These are phyloP conservation scores for Capitulum mitella DNA, from an alignment of 2,888 invertebrate genomes.

Conservation along the genomic window DNA sequence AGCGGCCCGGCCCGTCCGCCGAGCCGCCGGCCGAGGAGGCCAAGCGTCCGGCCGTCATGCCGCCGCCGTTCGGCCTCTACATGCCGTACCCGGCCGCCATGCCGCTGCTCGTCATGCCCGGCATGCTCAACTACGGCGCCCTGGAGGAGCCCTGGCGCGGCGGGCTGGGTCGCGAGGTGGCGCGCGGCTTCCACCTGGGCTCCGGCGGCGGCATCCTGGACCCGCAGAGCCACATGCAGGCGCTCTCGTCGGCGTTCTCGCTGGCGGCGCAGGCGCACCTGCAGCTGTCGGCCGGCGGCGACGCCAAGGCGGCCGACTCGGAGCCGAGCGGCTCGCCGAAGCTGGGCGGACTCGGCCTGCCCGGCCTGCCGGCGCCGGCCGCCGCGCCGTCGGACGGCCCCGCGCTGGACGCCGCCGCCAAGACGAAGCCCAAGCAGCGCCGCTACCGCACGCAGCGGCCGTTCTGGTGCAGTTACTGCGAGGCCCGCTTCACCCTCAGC, in stretches of 20 bases:
- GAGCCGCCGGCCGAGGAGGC: neutral
- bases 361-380: constrained; percentile 32
- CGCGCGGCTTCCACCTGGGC: neutral
- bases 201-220: neutral
- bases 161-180: neutral
- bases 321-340: neutral
- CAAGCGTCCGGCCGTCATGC: neutral
- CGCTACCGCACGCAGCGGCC: constrained; percentile 83
- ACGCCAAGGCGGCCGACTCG: constrained; percentile 42
- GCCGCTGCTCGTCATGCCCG: neutral
- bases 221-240: neutral
- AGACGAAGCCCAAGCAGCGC: constrained; percentile 86
- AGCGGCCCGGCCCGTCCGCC: neutral
- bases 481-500: constrained; percentile 75
- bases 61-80: neutral
- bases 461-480: constrained; percentile 82
- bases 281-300: constrained; percentile 10
- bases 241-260: neutral
- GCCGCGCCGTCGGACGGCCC: constrained; percentile 48
- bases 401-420: constrained; percentile 84
- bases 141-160: neutral
- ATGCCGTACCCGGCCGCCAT: neutral
- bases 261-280: neutral
- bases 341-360: neutral
- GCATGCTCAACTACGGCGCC: neutral